Evolutionary conservation across 2,888 invertebrate genomes (phyloP).

Genomic region (Drosophila mercatorum): DNA sequence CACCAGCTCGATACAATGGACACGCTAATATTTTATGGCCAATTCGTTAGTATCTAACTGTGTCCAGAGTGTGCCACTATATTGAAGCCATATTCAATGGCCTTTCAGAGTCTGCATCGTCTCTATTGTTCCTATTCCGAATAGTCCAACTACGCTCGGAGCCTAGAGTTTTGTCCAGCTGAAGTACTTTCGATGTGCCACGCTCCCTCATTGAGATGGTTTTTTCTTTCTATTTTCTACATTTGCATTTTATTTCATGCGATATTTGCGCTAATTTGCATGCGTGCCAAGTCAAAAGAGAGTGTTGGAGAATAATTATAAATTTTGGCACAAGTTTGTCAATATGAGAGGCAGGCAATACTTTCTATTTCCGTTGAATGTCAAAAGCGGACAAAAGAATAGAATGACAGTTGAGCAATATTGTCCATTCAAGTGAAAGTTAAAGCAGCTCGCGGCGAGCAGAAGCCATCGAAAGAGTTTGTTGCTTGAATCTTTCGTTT

Average conservation of each 20-base stretch:
- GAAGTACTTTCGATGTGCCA: conserved; percentile 21
- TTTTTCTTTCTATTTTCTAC: conserved; percentile 17
- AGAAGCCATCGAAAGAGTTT: conserved; percentile 30
- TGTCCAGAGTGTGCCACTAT: conserved; percentile 18
- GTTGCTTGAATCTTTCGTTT: conserved; percentile 65
- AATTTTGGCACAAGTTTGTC: conserved; percentile 37
- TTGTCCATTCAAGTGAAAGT: conserved; percentile 62
- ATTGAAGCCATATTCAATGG: conserved; percentile 1
- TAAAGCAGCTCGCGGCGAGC: conserved; percentile 5
- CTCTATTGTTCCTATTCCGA: background rate
- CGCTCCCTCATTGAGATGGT: conserved; percentile 9
- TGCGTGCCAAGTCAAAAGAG: conserved; percentile 58
- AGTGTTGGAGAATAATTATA: conserved; percentile 42
- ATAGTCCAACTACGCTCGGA: background rate
- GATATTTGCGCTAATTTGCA: conserved; percentile 40
- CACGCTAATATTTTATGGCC: conserved; percentile 52
- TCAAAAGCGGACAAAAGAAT: conserved; percentile 64
- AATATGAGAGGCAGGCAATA: conserved; percentile 29
- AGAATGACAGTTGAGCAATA: conserved; percentile 53
- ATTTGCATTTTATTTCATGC: conserved; percentile 35
- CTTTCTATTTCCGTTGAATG: conserved; percentile 66
- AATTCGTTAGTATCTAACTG: conserved; percentile 48
- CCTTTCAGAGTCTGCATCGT: conserved; percentile 18
- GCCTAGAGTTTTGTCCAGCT: background rate
- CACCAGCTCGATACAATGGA: conserved; percentile 52